These are phyloP conservation scores for Eupithecia abbreviata DNA, from an alignment of 2,888 invertebrate species.

Conservation along the genomic window DNA sequence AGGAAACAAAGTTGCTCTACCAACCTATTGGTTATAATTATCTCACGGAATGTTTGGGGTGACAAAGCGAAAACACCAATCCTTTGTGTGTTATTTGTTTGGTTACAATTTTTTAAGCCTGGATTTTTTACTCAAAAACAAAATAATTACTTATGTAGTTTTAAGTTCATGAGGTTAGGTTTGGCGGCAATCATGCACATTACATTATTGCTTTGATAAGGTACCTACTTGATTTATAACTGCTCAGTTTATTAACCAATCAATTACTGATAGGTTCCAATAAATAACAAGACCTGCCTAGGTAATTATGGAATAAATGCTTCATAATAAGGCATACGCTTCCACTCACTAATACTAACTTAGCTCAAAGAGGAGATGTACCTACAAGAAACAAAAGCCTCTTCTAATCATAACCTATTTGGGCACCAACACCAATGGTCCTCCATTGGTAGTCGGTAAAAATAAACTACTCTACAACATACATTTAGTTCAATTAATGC, in stretches of 20 bases:
- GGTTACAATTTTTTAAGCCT: not conserved
- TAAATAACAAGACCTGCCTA: not conserved
- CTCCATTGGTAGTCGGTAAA: too few species aligned
- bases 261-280: not conserved
- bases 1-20: constrained; percentile 8
- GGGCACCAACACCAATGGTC: too few species aligned
- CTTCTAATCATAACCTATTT: too few species aligned
- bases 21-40: constrained; percentile 12
- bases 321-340: not conserved
- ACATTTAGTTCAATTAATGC: not conserved
- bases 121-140: not conserved
- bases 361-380: not conserved
- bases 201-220: not conserved
- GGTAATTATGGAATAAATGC: not conserved
- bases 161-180: not conserved
- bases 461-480: not conserved
- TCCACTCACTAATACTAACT: not conserved
- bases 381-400: not conserved
- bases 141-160: not conserved
- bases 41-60: constrained; percentile 9
- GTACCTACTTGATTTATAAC: not conserved
- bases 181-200: not conserved
- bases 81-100: not conserved
- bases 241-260: constrained; percentile 1
- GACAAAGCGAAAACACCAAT: not conserved